Evolutionary conservation across 2,888 invertebrate genomes (phyloP), one percentile per base, ranked within the genome.

Genomic region (Eubasilissa splendida): DNA sequence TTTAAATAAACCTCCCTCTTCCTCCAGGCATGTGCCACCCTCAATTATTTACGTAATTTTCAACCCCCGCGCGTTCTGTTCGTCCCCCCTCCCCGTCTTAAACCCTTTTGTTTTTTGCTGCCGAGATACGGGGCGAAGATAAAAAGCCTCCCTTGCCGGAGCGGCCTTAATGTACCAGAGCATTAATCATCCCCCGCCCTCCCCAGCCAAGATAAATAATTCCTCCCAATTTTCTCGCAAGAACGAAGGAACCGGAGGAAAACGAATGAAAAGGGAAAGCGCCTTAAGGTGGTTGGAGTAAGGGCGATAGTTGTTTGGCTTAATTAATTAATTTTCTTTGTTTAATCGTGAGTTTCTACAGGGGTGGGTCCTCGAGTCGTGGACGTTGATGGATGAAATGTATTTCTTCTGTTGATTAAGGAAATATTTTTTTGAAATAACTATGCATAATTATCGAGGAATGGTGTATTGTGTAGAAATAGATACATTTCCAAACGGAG

Each of bases 101-200:
- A 56, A 54, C 60, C 79, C 79, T 79, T 74, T 79, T 79, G 73
- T 73, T 79, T 79, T 79, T 79, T 79, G 79, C 71, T 63, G 68
- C 77, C 73, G 11, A 74, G 79, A 79, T 79, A 63, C 63, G 79
- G 65, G 14, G 79, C 73, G 14, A 42, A 79, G 79, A 79, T 79
- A 79, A 79, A 79, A 79, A 73, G 65, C 68, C 71, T 59, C 78
- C 60, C 50, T 78, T 56, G 42, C 56, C 73, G 22, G n/a, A n/a
- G 77, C 78, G 70, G 74, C 80, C 80, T 76, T 82, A 83, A 82
- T 82, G 80, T 82, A 77, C 83, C 82, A 70, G 68, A 78, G 77
- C 83, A 83, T 83, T 83, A 83, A 83, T 83, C 83, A 83, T 80
- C 70, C 79, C 77, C 76, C 78, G 54, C 65, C 74, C 76, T 56